Conservation (phyloP, 2,797 vertebrate genomes). For the Toxotes lorentzi region DNA sequence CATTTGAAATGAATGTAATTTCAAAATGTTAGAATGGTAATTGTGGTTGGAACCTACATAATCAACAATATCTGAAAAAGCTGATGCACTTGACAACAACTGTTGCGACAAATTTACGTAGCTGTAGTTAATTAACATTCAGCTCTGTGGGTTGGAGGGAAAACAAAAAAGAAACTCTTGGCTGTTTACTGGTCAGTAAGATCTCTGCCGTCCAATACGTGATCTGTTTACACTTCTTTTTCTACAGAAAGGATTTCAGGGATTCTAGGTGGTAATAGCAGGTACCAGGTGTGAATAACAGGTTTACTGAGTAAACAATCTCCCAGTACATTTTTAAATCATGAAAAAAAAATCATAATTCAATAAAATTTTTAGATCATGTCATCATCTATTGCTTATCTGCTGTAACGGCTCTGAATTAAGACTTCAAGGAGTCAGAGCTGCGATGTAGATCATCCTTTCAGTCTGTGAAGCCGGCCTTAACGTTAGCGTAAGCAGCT, state of each 20-base stretch:
- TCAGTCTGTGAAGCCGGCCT: background rate
- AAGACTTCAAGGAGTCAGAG: background rate
- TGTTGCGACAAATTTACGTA: slow-evolving; percentile 7
- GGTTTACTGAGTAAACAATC: background rate
- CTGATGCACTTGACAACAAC: slow-evolving; percentile 15
- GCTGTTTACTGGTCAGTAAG: slow-evolving; percentile 10
- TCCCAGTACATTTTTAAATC: background rate
- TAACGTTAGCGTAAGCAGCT: background rate
- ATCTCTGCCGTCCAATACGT: background rate
- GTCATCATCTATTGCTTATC: background rate
- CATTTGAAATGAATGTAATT: slow-evolving; percentile 16
- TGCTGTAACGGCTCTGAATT: background rate
- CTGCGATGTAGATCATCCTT: background rate
- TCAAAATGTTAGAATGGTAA: background rate
- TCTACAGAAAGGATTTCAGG: background rate
- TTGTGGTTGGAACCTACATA: slow-evolving; percentile 15
- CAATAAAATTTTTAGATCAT: too few relatives aligned
- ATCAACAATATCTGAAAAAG: slow-evolving; percentile 9
- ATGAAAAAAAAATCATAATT: too few relatives aligned
- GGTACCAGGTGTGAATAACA: background rate
- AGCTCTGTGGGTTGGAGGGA: slow-evolving; percentile 6
- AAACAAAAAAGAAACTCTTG: background rate
- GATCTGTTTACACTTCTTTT: background rate
- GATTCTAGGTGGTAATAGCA: background rate
- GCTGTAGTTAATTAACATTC: slow-evolving; percentile 12